phyloP scores from a whole-genome alignment of 2,888 invertebrate species.

The Abrostola triplasia region DNA sequence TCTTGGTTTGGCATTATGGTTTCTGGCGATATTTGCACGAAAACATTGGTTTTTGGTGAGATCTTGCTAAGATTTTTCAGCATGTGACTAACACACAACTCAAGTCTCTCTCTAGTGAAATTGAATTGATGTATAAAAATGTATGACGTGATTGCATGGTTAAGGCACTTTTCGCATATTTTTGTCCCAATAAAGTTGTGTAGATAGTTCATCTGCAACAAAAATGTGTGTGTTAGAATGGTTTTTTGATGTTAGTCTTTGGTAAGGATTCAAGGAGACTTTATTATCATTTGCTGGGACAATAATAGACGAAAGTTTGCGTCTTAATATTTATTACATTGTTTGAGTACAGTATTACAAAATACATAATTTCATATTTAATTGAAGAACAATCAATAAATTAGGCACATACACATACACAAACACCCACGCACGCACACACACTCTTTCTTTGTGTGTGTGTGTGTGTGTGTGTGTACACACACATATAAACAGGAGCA shows the following conservation, averaged over 20 bases:
- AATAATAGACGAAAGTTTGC: too few species aligned
- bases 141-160: conserved; percentile 74
- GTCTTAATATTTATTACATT: too few species aligned
- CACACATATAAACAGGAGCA: too few species aligned
- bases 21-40: conserved; percentile 74
- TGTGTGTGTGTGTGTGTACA: too few species aligned
- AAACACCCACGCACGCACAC: too few species aligned
- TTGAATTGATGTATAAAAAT: conserved; percentile 72
- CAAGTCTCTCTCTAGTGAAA: conserved; percentile 71
- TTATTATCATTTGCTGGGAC: too few species aligned
- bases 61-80: conserved; percentile 66
- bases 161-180: conserved; percentile 80
- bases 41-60: conserved; percentile 64
- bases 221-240: conserved; percentile 55
- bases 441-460: too few species aligned
- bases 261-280: background rate
- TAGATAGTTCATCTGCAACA: conserved; percentile 78
- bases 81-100: conserved; percentile 72
- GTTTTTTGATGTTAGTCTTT: background rate
- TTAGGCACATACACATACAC: too few species aligned
- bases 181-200: conserved; percentile 75
- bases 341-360: too few species aligned
- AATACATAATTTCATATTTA: too few species aligned
- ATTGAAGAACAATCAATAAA: too few species aligned
- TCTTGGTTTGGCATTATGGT: conserved; percentile 69